These are phyloP conservation scores for Philopedon plagiatum DNA, from an alignment of 2,888 invertebrate genomes.

Conservation along the genomic window DNA sequence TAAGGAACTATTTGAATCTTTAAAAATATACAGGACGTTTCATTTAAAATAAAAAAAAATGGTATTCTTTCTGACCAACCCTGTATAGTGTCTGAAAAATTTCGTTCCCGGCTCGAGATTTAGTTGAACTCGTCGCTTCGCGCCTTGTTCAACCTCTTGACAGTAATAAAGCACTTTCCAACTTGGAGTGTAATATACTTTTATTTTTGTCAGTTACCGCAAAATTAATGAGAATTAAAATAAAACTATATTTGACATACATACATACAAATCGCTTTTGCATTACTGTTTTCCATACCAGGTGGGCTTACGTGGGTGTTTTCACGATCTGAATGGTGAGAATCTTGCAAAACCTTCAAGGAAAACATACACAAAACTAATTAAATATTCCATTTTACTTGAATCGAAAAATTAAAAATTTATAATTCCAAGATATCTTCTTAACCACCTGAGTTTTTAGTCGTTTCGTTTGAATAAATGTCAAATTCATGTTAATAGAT, in stretches of 20 bases:
- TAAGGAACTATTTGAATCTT: too few relatives aligned
- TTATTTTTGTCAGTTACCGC: too few relatives aligned
- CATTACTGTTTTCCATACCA: constrained; percentile 31
- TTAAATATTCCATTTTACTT: constrained; percentile 39
- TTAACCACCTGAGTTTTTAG: neutral
- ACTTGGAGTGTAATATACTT: too few relatives aligned
- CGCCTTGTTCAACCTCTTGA: too few relatives aligned
- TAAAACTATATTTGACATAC: constrained; percentile 8
- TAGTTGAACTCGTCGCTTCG: too few relatives aligned
- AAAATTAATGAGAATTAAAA: neutral
- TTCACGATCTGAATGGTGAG: constrained; percentile 35
- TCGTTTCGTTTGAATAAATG: constrained; percentile 42
- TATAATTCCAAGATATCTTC: constrained; percentile 36
- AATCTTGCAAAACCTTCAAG: constrained; percentile 39
- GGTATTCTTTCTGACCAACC: too few relatives aligned
- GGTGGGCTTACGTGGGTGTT: constrained; percentile 35
- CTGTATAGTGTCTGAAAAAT: too few relatives aligned
- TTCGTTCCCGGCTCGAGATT: too few relatives aligned
- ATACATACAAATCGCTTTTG: constrained; percentile 19
- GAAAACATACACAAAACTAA: constrained; percentile 31
- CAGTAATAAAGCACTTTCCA: too few relatives aligned
- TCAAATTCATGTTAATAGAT: constrained; percentile 47
- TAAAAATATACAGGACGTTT: too few relatives aligned
- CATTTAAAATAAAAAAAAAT: too few relatives aligned
- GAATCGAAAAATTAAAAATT: constrained; percentile 41